Base-by-base conservation (phyloP, 2,113 vertebrate genomes). In the Tupaia chinensis region DNA sequence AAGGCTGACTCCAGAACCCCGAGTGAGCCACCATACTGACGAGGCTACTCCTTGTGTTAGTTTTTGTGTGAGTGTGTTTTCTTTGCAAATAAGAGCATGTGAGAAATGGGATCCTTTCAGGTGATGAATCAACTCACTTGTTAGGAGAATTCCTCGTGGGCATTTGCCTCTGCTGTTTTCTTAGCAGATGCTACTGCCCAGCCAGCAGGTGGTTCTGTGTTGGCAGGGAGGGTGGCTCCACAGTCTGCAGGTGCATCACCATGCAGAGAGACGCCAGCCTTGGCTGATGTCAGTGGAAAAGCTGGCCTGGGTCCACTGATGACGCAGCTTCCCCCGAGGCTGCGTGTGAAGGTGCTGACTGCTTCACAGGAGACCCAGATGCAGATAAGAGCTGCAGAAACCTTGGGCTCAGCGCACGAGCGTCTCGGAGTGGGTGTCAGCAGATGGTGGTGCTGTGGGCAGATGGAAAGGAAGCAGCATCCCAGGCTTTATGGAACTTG, bases 321-420 rank as follows among this genome's bases (percentile, higher is more conserved):
- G 19, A 0, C 0, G 1, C 12, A 20, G 58, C 58, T 27, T 8
- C 4, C 63, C 12, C 2, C 27, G 10, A 7, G 65, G 54, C 25
- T 1, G 0, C 0, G 1, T 0, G 0, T 7, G 68, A 11, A 34
- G n/a, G 22, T 69, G 63, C 79, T 22, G 69, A 44, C 14, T 15
- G 13, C 4, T 14, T 60, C 79, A 0, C 0, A 4, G 72, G 87
- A 54, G 77, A 23, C 68, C 53, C 11, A 1, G 70, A 16, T 66
- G 12, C 15, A 70, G 86, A 76, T 29, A 14, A 60, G 76, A 27
- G 76, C 4, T 0, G 2, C 3, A 7, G 27, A 5, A 7, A 22
- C 8, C 15, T 13, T 0, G 1, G 29, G 9, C 34, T 11, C 61
- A 23, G 22, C 13, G 7, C 16, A 14, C 22, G n/a, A 82, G 9